phyloP scores from a whole-genome alignment of 2,797 vertebrate genomes.

The Acomys russatus region DNA sequence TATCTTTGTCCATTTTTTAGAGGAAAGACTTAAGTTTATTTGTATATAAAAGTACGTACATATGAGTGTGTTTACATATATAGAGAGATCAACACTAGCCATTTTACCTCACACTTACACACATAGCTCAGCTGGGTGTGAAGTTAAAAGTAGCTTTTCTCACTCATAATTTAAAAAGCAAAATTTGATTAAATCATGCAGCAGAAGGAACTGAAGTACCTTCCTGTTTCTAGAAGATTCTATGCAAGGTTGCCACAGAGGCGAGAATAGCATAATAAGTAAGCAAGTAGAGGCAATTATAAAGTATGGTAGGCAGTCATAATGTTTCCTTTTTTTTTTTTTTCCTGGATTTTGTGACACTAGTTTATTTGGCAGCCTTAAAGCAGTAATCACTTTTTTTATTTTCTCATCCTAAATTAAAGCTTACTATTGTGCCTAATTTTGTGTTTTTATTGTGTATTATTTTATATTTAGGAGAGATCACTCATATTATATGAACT shows the following conservation, averaged over 20 bases:
- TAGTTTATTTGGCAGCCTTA: not conserved
- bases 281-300: too few species aligned
- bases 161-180: not conserved
- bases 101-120: not conserved
- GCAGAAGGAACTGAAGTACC: not conserved
- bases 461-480: not conserved
- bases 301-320: not conserved
- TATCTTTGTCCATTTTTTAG: too few species aligned
- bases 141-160: constrained; percentile 2
- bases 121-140: not conserved
- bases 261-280: too few species aligned
- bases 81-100: not conserved
- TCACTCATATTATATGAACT: not conserved
- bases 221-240: not conserved
- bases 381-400: not conserved
- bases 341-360: constrained; percentile 32
- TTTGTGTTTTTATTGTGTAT: constrained; percentile 16
- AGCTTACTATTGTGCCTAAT: not conserved
- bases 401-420: constrained; percentile 27
- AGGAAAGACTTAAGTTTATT: not conserved
- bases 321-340: not conserved
- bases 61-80: not conserved
- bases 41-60: not conserved
- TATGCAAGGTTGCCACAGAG: not conserved
- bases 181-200: not conserved